These are phyloP conservation scores for Andrena dorsata DNA, from an alignment of 2,888 invertebrate species.

Conservation along the genomic window DNA sequence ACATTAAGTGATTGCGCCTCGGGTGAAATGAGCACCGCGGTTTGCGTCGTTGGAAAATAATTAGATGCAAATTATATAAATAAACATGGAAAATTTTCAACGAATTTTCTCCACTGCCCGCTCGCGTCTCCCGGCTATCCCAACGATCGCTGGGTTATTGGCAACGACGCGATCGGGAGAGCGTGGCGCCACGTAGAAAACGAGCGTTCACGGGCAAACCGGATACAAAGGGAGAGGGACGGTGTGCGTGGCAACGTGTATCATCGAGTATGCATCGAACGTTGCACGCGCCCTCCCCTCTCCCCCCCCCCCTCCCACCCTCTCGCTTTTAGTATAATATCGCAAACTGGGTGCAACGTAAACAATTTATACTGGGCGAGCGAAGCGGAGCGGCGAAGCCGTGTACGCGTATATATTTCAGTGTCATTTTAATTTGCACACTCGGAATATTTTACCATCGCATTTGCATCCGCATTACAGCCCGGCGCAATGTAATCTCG, in stretches of 20 bases:
- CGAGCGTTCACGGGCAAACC: conserved; percentile 38
- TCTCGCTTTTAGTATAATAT: conserved; percentile 74
- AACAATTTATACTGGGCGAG: conserved; percentile 80
- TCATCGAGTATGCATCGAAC: conserved; percentile 53
- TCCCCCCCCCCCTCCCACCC: not conserved
- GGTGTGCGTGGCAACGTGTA: conserved; percentile 43
- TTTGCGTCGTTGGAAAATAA: conserved; percentile 66
- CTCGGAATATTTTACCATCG: conserved; percentile 84
- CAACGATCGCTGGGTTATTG: conserved; percentile 60
- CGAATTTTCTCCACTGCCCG: conserved; percentile 73
- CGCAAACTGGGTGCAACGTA: conserved; percentile 78
- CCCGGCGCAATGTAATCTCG: conserved; percentile 82
- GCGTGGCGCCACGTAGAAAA: conserved; percentile 51
- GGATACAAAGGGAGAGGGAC: conserved; percentile 46
- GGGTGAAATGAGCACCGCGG: conserved; percentile 16
- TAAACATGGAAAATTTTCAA: conserved; percentile 79
- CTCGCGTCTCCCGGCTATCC: conserved; percentile 36
- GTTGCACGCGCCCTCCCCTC: conserved; percentile 25
- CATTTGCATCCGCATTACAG: conserved; percentile 84
- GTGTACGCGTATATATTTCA: conserved; percentile 81
- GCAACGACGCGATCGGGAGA: conserved; percentile 67
- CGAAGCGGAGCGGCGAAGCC: conserved; percentile 60
- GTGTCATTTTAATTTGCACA: conserved; percentile 84
- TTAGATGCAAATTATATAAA: conserved; percentile 79
- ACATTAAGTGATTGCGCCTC: conserved; percentile 31